Evolutionary conservation across 1,140 invertebrate genomes (phyloP).

Genomic region (Gyrodactylus bullatarudis): DNA sequence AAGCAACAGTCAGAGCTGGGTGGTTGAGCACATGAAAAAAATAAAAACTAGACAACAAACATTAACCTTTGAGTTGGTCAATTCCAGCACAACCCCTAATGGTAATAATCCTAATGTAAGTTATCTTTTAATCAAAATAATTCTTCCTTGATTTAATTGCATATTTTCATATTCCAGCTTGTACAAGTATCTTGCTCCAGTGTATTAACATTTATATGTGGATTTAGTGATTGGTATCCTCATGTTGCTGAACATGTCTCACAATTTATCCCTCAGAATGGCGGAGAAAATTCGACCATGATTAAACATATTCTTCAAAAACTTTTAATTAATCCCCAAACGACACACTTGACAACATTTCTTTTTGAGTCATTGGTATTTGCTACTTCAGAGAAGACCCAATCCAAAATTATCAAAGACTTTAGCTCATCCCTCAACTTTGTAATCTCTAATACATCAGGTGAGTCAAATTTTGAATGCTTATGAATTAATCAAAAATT

Average conservation of each 20-base stretch:
- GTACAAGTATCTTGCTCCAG: background rate
- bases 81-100: background rate
- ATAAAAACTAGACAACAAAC: background rate
- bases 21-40: too few relatives aligned
- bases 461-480: background rate
- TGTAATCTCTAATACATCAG: background rate
- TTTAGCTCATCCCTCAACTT: background rate
- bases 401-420: background rate
- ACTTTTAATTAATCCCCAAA: background rate
- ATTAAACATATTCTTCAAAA: background rate
- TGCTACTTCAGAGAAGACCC: background rate
- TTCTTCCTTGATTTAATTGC: background rate
- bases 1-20: too few relatives aligned
- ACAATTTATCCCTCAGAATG: background rate
- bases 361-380: background rate
- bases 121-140: background rate
- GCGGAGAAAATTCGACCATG: background rate
- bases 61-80: background rate
- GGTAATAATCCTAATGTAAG: background rate
- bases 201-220: background rate
- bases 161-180: background rate
- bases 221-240: background rate
- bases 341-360: background rate
- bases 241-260: background rate
- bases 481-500: background rate